Evolutionary conservation across 2,888 invertebrate genomes (phyloP).

Genomic region (Diplazon laetatorius): DNA sequence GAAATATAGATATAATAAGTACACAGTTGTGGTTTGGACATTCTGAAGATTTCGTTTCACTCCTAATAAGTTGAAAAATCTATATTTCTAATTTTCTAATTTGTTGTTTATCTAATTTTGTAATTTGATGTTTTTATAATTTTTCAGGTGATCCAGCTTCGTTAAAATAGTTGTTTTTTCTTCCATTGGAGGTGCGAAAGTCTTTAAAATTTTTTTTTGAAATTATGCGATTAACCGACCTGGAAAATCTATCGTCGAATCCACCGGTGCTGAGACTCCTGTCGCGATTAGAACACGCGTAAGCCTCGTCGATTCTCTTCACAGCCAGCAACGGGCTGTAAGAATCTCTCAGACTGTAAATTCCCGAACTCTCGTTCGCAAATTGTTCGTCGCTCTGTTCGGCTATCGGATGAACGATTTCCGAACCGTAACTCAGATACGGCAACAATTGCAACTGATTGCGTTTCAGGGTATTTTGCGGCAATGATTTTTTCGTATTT

Average conservation of each 20-base stretch:
- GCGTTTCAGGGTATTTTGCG: conserved; percentile 80
- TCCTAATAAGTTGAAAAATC: too few relatives aligned
- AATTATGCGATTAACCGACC: conserved; percentile 69
- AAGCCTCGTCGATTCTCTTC: conserved; percentile 73
- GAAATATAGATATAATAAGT: too few relatives aligned
- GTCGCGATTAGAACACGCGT: conserved; percentile 74
- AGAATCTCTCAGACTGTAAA: conserved; percentile 74
- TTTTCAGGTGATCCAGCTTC: too few relatives aligned
- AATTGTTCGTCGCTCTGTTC: conserved; percentile 91
- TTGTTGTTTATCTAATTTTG: too few relatives aligned
- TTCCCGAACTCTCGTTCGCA: conserved; percentile 77
- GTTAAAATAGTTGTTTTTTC: too few relatives aligned
- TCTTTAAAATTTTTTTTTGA: too few relatives aligned
- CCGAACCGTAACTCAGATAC: conserved; percentile 87
- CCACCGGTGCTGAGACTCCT: conserved; percentile 76
- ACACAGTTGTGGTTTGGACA: too few relatives aligned
- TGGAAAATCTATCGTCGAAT: conserved; percentile 78
- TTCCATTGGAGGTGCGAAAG: too few relatives aligned
- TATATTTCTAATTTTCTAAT: too few relatives aligned
- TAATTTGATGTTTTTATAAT: too few relatives aligned
- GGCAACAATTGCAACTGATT: conserved; percentile 80
- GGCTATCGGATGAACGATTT: conserved; percentile 92
- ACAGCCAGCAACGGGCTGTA: conserved; percentile 77
- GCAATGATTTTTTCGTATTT: conserved; percentile 80
- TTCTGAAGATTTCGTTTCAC: too few relatives aligned